Base-by-base conservation (phyloP, 2,888 invertebrate genomes). In the Alsophila aescularia region DNA sequence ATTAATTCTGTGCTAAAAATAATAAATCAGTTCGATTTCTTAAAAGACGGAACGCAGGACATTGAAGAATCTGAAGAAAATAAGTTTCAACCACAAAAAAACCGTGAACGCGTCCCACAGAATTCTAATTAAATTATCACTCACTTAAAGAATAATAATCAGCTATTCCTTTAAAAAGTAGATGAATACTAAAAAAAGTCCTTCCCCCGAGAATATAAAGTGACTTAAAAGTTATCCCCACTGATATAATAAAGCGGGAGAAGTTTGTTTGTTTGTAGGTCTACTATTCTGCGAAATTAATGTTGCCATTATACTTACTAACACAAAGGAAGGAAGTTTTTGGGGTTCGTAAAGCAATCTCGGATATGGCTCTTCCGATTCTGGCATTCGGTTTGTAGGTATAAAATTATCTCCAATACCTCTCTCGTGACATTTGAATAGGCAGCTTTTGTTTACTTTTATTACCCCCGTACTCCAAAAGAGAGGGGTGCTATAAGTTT, bases 261-360 rank as follows among this genome's bases (percentile, higher is more conserved):
- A 37, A 58, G 52, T 62, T 62, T 58, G 61, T 58, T 58, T 61
- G 61, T 60, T 48, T 53, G 58, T 48, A 47, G 51, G 43, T 40
- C 43, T 54, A 58, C 48, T 58, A 56, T 52, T 51, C 52, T 27
- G 52, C 32, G 51, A 56, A 58, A 54, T 56, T 53, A 51, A 62
- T 62, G 61, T 58, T 58, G 48, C 37, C 51, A 58, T 62, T 58
- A 62, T 56, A 48, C 41, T 47, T 24, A 56, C 35, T 51, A 51
- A 52, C 48, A 50, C 59, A 59, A 59, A 52, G 41, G 55, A 45
- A 55, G 44, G 53, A 52, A 58, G 52, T 56, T 62, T 58, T 58
- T 40, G 44, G 42, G 52, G 47, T 53, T 50, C 52, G 53, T 62
- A 43, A 59, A 59, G 59, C 52, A 59, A 62, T 59, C 57, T 52